Evolutionary conservation across 2,113 vertebrate species (phyloP).

Genomic region (Plectropomus leopardus): DNA sequence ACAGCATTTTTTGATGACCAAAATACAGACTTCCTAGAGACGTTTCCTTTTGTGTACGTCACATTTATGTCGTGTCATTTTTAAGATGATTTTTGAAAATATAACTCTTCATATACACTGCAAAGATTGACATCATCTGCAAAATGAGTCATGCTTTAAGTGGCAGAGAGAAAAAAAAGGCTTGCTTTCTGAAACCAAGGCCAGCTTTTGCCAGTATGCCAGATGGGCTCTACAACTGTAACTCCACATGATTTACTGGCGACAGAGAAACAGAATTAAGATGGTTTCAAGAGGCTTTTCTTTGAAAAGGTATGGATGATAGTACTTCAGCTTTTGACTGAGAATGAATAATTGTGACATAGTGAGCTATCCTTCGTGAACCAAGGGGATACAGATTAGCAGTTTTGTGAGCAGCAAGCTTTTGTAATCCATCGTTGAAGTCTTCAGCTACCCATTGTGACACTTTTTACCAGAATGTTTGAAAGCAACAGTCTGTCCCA

Average conservation of each 20-base stretch:
- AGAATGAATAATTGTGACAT: conserved; percentile 72
- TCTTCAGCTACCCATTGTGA: conserved; percentile 53
- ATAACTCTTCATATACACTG: conserved; percentile 3
- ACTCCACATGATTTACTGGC: conserved; percentile 51
- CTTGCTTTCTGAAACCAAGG: conserved; percentile 30
- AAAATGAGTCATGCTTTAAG: conserved; percentile 49
- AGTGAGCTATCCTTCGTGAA: conserved; percentile 66
- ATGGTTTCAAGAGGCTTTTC: conserved; percentile 63
- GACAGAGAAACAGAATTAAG: conserved; percentile 51
- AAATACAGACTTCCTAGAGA: not conserved
- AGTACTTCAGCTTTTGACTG: conserved; percentile 52
- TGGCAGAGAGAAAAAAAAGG: conserved; percentile 13
- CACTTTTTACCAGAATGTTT: conserved; percentile 43
- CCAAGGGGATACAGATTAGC: conserved; percentile 64
- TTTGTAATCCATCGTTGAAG: conserved; percentile 69
- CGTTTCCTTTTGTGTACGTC: not conserved
- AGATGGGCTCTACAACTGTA: conserved; percentile 60
- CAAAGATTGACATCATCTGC: conserved; percentile 6
- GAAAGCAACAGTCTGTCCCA: conserved; percentile 29
- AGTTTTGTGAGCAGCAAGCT: conserved; percentile 65
- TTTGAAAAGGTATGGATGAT: conserved; percentile 65
- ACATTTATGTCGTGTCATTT: not conserved
- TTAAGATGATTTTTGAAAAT: conserved; percentile 11
- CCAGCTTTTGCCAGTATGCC: conserved; percentile 36
- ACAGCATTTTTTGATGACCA: not conserved